A percentile compares a stretch with the other conserved stretches of the same genome.
Evolutionary conservation across 1,140 invertebrate genomes (phyloP).

Genomic region (Pogonognathellus flavescens): DNA sequence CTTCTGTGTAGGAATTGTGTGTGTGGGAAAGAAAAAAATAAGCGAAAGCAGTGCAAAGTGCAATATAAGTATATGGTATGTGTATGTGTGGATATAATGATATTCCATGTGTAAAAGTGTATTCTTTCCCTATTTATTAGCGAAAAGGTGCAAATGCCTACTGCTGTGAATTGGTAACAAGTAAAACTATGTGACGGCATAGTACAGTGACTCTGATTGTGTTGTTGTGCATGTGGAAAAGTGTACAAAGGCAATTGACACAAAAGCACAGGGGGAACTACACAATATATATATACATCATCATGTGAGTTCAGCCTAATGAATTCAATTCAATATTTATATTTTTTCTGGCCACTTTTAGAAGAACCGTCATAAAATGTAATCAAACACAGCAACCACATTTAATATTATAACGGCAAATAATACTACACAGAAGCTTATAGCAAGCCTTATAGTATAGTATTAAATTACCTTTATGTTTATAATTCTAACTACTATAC

Average conservation of each 20-base stretch:
- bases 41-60: slow-evolving; percentile 45
- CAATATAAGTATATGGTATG: background rate
- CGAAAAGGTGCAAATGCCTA: background rate
- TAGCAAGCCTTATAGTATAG: no score
- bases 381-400: background rate
- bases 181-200: no score
- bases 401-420: no score
- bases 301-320: no score
- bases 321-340: no score
- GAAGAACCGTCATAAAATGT: background rate
- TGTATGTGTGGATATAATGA: background rate
- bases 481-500: no score
- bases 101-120: background rate
- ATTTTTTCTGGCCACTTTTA: slow-evolving; percentile 11
- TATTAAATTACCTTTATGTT: no score
- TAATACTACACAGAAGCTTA: no score
- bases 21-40: slow-evolving; percentile 42
- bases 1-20: background rate
- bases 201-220: no score
- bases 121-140: background rate
- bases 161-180: slow-evolving; percentile 12
- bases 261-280: slow-evolving; percentile 28
- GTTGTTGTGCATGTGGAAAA: background rate
- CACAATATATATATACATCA: no score
- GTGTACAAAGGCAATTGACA: background rate